Conservation (phyloP, 2,113 vertebrate genomes). For the Poeciliopsis retropinna region DNA sequence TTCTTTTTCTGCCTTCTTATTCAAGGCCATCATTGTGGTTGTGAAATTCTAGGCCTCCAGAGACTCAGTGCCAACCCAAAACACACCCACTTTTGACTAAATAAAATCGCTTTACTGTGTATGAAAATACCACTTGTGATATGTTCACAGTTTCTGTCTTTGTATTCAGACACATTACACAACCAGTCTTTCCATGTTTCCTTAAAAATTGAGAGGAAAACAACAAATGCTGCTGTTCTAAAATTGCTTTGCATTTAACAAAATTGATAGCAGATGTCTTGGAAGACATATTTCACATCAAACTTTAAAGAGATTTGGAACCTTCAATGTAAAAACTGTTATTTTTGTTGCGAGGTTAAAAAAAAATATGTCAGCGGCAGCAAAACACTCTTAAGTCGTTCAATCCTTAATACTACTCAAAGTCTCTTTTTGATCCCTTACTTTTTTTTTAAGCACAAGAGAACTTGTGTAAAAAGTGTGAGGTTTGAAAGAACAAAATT, state of each 20-base stretch:
- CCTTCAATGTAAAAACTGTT: constrained; percentile 43
- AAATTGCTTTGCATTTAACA: constrained; percentile 34
- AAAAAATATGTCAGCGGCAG: constrained; percentile 47
- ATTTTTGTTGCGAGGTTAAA: constrained; percentile 49
- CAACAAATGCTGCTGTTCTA: constrained; percentile 19
- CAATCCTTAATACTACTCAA: constrained; percentile 46
- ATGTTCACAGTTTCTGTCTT: background rate
- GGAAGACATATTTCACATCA: constrained; percentile 34
- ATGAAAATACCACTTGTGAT: constrained; percentile 10
- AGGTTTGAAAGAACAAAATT: constrained; percentile 29
- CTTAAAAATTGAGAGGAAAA: constrained; percentile 16
- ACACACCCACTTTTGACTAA: constrained; percentile 11
- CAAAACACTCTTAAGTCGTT: constrained; percentile 24
- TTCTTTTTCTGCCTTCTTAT: background rate
- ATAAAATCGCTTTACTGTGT: constrained; percentile 6
- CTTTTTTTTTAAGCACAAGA: constrained; percentile 34
- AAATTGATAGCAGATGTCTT: constrained; percentile 15
- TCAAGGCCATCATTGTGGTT: background rate
- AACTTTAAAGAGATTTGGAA: constrained; percentile 45
- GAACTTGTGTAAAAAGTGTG: constrained; percentile 22
- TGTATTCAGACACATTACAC: background rate
- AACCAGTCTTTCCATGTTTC: background rate
- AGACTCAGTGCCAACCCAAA: background rate
- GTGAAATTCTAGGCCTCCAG: constrained; percentile 1
- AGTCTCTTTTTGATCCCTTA: constrained; percentile 50